A percentile compares a stretch with the other conserved stretches of the same genome.
Evolutionary conservation across 2,113 vertebrate species (phyloP).

Genomic region (Forbesichthys papilliferus): DNA sequence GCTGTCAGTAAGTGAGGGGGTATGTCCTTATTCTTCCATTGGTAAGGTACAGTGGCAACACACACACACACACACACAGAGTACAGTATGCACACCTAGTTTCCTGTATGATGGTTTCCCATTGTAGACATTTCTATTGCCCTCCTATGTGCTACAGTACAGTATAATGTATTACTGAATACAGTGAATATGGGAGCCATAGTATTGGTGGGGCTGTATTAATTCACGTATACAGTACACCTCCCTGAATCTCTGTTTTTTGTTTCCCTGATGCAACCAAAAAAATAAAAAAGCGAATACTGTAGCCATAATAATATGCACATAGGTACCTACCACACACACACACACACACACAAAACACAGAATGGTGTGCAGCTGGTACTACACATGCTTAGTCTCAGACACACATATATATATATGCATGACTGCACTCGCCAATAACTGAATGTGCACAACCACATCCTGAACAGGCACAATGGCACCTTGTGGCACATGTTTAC

Average conservation of each 20-base stretch:
- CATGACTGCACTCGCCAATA: neutral
- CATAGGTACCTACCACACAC: neutral
- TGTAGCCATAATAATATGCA: neutral
- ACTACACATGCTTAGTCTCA: neutral
- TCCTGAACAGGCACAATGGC: too few relatives aligned
- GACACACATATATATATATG: neutral
- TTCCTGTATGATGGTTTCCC: neutral
- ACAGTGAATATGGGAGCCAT: slow-evolving; percentile 37
- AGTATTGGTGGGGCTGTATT: slow-evolving; percentile 18
- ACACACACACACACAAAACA: neutral
- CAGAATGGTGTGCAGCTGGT: neutral
- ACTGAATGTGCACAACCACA: too few relatives aligned
- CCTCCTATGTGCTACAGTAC: neutral
- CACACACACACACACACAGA: neutral
- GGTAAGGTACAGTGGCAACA: slow-evolving; percentile 35
- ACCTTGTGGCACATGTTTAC: too few relatives aligned
- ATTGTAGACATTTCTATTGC: neutral
- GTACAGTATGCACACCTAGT: neutral
- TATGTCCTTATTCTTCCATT: slow-evolving; percentile 41
- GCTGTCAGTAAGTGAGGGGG: slow-evolving; percentile 49
- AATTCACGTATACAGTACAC: neutral
- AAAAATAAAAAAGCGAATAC: slow-evolving; percentile 47
- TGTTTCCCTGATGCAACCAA: slow-evolving; percentile 17
- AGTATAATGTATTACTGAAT: slow-evolving; percentile 41
- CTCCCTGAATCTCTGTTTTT: neutral